A percentile compares a stretch with the other conserved stretches of the same genome.
Conservation (phyloP, 2,888 invertebrate species). For the Neoscelio sp. region DNA sequence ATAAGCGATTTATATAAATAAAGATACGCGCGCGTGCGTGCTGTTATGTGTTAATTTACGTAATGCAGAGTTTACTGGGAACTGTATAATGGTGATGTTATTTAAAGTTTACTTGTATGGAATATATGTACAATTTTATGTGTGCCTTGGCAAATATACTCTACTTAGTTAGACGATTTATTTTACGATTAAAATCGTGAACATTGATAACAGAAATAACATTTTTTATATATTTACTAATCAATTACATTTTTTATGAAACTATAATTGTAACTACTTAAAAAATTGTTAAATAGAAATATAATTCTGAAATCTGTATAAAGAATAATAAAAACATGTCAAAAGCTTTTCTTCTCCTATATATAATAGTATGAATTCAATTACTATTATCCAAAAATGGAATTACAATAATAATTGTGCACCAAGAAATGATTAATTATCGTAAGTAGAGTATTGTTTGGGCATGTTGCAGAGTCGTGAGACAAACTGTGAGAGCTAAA, state of each 20-base stretch:
- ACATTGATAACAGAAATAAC: no score
- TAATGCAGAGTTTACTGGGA: conserved; percentile 10
- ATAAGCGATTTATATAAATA: conserved; percentile 38
- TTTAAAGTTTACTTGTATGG: neutral
- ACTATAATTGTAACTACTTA: neutral
- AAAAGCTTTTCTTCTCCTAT: no score
- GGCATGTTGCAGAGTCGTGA: conserved; percentile 38
- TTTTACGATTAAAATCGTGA: neutral
- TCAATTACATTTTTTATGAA: no score
- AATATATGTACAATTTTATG: conserved; percentile 22
- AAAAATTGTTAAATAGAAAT: no score
- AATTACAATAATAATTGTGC: no score
- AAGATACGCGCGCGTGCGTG: conserved; percentile 45
- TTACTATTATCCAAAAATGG: no score
- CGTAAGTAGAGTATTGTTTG: conserved; percentile 52
- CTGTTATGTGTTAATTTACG: conserved; percentile 23
- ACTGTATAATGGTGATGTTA: conserved; percentile 3
- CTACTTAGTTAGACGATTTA: conserved; percentile 17
- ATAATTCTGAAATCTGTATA: no score
- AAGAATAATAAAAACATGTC: no score
- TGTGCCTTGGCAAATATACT: conserved; percentile 25
- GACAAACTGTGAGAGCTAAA: conserved; percentile 56
- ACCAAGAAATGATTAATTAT: neutral
- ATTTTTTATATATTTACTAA: no score
- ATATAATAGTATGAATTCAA: no score